A percentile compares a stretch with the other conserved stretches of the same genome.
phyloP scores from a whole-genome alignment of 2,113 vertebrate genomes.

The Sebastes schlegelii region DNA sequence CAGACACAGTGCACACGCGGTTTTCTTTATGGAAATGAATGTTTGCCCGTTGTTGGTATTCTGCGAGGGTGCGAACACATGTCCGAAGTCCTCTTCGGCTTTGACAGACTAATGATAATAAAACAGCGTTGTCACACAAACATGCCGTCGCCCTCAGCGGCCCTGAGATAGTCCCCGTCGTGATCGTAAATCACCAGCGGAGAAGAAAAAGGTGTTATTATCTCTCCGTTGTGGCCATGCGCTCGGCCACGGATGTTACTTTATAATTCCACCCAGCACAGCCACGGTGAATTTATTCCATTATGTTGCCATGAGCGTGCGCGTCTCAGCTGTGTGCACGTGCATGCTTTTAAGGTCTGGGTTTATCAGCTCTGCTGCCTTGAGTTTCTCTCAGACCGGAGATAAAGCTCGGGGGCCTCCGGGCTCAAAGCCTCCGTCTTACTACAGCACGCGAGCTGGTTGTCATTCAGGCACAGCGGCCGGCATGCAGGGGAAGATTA shows the following conservation, averaged over 20 bases:
- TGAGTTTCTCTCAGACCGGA: conserved; percentile 46
- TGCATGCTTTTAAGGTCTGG: conserved; percentile 40
- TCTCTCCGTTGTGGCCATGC: conserved; percentile 28
- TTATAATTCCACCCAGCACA: conserved; percentile 46
- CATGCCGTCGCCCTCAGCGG: conserved; percentile 20
- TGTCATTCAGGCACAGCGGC: conserved; percentile 44
- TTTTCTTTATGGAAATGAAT: conserved; percentile 31
- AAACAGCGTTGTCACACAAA: conserved; percentile 62
- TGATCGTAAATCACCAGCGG: conserved; percentile 60
- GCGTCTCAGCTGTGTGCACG: conserved; percentile 10
- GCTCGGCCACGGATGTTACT: conserved; percentile 29
- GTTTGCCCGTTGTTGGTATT: conserved; percentile 35
- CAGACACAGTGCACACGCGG: conserved; percentile 1
- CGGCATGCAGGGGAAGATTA: conserved; percentile 27
- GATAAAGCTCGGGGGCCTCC: conserved; percentile 54
- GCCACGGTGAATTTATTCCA: conserved; percentile 59
- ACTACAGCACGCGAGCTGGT: conserved; percentile 19
- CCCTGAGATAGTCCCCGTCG: conserved; percentile 7
- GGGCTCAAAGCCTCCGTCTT: conserved; percentile 33
- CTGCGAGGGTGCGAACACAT: conserved; percentile 20
- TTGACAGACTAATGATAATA: conserved; percentile 73
- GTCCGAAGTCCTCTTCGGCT: conserved; percentile 50
- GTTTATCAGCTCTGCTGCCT: conserved; percentile 59
- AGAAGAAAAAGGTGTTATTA: conserved; percentile 34
- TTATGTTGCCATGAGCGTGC: conserved; percentile 21